A percentile compares a stretch with the other conserved stretches of the same genome.
Evolutionary conservation across 1,140 invertebrate genomes (phyloP).

Genomic region (Rhizoglyphus robini): DNA sequence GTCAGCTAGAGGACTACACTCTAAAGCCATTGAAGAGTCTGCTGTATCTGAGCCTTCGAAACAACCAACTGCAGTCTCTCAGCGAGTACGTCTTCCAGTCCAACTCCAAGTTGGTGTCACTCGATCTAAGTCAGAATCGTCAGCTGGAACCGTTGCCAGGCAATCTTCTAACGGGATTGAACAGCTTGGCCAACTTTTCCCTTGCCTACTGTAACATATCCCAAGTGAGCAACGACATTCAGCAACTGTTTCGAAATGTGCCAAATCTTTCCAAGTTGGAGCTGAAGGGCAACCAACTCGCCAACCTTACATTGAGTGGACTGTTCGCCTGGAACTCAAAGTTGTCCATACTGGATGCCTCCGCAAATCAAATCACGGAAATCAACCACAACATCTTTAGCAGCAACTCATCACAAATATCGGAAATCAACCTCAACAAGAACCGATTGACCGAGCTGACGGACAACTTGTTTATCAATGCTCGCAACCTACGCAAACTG

Average conservation of each 20-base stretch:
- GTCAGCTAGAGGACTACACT: conserved; percentile 16
- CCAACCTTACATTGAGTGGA: conserved; percentile 16
- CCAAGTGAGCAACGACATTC: conserved; percentile 14
- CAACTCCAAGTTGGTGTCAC: conserved; percentile 17
- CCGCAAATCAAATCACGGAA: conserved; percentile 19
- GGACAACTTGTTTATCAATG: conserved; percentile 15
- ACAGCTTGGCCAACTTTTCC: conserved; percentile 21
- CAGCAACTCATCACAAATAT: conserved; percentile 7
- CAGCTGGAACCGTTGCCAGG: conserved; percentile 22
- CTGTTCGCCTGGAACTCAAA: conserved; percentile 19
- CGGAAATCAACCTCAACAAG: conserved; percentile 17
- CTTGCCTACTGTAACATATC: conserved; percentile 24
- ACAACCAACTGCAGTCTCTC: conserved; percentile 24
- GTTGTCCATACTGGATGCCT: conserved; percentile 20
- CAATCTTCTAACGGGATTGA: conserved; percentile 21
- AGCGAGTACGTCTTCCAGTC: conserved; percentile 23
- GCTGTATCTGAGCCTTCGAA: conserved; percentile 18
- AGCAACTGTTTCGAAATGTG: conserved; percentile 19
- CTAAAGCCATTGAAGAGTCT: conserved; percentile 23
- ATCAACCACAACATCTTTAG: conserved; percentile 17
- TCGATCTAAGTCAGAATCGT: conserved; percentile 26
- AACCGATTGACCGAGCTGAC: conserved; percentile 18
- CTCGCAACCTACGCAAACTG: conserved; percentile 14
- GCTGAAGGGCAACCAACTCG: conserved; percentile 23
- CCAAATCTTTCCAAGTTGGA: conserved; percentile 23